Evolutionary conservation across 2,797 vertebrate species (phyloP), one percentile per base, ranked within the genome.

Genomic region (Malacoraja senta): DNA sequence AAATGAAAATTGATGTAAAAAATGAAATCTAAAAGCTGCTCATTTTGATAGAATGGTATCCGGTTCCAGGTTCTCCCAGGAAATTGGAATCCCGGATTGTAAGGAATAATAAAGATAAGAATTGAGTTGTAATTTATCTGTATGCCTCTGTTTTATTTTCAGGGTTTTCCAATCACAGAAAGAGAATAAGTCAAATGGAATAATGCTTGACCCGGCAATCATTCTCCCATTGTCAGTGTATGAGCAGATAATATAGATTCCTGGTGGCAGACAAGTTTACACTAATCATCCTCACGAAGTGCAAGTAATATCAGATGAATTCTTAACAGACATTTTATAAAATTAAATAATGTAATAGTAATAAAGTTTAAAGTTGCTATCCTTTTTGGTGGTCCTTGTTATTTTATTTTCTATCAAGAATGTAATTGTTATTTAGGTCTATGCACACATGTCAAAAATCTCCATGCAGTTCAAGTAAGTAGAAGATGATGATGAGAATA

Each of bases 141-240:
- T 29, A 53, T 92, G 71, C 35, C 17, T 92, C 38, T 76, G 35
- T 92, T 53, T 92, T 72, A 44, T 76, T 92, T 92, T 76, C 90
- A 72, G 72, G 90, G 2, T 74, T 74, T 53, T 24, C 12, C 90
- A 58, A n/a, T 38, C 29, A 24, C 71, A 44, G 26, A 76, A 91
- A 53, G 68, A 76, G 90, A 92, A 53, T 44, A 38, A 76, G 10
- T 19, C 71, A 76, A 76, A 76, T 53, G 72, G 71, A 88, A 88
- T 68, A 35, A 88, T 8, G 24, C 71, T 35, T 29, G 35, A 13
- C 24, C 24, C 38, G 17, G 53, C 68, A 53, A 53, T n/a, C 17
- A 63, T 63, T 86, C 2, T 63, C 53, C 38, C 81, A 29, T 92
- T 92, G 24, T n/a, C 90, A 76, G 8, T 58, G 38, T 76, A 76